A percentile compares a stretch with the other conserved stretches of the same genome.
Conservation (phyloP, 2,113 vertebrate species). For the Turnix velox region DNA sequence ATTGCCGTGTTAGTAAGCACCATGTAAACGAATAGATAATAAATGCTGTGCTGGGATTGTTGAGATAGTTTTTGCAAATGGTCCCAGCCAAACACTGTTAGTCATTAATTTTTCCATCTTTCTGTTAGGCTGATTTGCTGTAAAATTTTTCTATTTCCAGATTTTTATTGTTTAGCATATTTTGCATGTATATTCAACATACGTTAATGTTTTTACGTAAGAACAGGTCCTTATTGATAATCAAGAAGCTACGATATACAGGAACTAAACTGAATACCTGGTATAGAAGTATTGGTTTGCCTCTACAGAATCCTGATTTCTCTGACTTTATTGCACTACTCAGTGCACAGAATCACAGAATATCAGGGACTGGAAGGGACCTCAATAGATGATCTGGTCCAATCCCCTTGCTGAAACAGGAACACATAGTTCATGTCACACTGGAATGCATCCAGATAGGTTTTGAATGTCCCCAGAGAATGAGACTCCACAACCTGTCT, state of each 20-base stretch:
- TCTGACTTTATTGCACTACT: neutral
- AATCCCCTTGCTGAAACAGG: too few relatives aligned
- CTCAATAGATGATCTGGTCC: too few relatives aligned
- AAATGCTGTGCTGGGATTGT: neutral
- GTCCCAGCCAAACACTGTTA: neutral
- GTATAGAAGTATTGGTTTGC: neutral
- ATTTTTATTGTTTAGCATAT: neutral
- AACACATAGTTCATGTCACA: too few relatives aligned
- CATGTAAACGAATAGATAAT: neutral
- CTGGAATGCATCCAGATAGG: too few relatives aligned
- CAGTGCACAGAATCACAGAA: too few relatives aligned
- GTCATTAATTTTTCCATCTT: neutral
- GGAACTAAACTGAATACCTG: neutral
- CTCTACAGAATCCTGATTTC: neutral
- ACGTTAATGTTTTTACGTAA: neutral
- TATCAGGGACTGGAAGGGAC: too few relatives aligned
- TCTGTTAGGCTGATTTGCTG: neutral
- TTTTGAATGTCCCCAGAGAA: too few relatives aligned
- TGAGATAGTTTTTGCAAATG: neutral
- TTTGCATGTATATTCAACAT: neutral
- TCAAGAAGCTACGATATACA: neutral
- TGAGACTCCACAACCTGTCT: too few relatives aligned
- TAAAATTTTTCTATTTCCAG: neutral
- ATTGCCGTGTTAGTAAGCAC: neutral
- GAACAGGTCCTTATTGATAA: neutral